Evolutionary conservation across 2,797 vertebrate genomes (phyloP).

Genomic region (Gymnocypris eckloni): DNA sequence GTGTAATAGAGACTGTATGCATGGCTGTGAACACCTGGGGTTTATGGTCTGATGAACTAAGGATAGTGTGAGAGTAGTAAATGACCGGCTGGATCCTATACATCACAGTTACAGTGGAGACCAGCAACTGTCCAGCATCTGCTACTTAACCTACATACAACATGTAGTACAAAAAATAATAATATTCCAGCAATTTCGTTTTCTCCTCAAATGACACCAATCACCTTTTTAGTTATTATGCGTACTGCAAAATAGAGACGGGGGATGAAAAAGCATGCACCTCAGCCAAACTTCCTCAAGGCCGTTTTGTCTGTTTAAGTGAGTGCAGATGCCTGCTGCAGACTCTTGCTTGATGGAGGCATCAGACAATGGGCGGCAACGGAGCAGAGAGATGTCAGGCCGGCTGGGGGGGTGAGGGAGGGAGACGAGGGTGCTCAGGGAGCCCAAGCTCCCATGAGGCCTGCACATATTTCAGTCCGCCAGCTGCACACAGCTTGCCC

Average conservation of each 20-base stretch:
- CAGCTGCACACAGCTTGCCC: slow-evolving; percentile 79
- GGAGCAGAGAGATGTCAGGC: slow-evolving; percentile 52
- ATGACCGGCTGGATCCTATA: not conserved
- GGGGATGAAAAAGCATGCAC: slow-evolving; percentile 18
- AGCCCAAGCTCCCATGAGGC: slow-evolving; percentile 69
- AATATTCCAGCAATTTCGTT: not conserved
- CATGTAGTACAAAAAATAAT: not conserved
- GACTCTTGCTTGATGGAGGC: slow-evolving; percentile 34
- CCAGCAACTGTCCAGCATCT: slow-evolving; percentile 7
- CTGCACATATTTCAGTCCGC: slow-evolving; percentile 73
- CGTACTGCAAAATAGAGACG: not conserved
- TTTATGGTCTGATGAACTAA: not conserved
- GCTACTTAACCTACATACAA: not conserved
- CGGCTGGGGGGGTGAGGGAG: slow-evolving; percentile 37
- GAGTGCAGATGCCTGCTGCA: slow-evolving; percentile 43
- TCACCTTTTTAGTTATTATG: not conserved
- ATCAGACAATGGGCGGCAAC: slow-evolving; percentile 54
- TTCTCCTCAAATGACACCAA: not conserved
- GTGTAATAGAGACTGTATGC: not conserved
- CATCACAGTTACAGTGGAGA: not conserved
- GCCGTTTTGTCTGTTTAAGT: slow-evolving; percentile 33
- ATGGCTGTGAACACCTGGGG: not conserved
- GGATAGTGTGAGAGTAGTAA: not conserved
- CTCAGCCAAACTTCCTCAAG: slow-evolving; percentile 25
- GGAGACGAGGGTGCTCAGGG: slow-evolving; percentile 72